Evolutionary conservation across 92 coral and sea anemone species (phyloP), one percentile per base, ranked within the genome.

Genomic region (Pocillopora meandrina): DNA sequence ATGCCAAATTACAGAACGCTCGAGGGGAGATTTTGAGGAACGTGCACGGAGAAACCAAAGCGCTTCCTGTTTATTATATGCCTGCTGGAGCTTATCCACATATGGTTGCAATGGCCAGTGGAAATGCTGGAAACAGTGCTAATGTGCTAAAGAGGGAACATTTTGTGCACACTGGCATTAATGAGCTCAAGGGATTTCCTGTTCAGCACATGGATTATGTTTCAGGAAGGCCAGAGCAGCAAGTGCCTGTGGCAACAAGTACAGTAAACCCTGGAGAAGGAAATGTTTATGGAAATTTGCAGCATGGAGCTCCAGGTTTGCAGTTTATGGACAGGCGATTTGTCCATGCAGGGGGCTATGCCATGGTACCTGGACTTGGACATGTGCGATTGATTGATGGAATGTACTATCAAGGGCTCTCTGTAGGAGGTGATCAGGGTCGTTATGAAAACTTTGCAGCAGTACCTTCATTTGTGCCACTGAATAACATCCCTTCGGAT

Each of bases 171-270:
- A 79, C 86, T 12, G 33, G 72, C 79, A 47, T 79, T 21, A 61
- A 35, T 56, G 86, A 82, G 73, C 63, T 49, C 19, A 82, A 82
- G 16, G 71, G 86, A 21, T 74, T 82, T 63, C 86, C 67, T 2
- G 9, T 57, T 58, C 85, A 82, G 79, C 86, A 74, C 64, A 16
- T 73, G 79, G 86, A 88, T 61, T 90, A 89, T 68, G 92, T 86
- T 57, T 77, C 92, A 42, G 89, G 88, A 60, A 86, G 95, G 61
- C 95, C 90, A 2, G 98, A 94, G 61, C 98, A 94, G 71, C 98
- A 94, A 80, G 98, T 94, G n/a, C 98, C 98, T 17, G 94, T 91
- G 12, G 95, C 94, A 17, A 86, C 87, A 83, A 92, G 92, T 80
- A 79, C 90, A n/a, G 89, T 84, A 7, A 92, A 92, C 81, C 19